Evolutionary conservation across 2,888 invertebrate genomes (phyloP).

Genomic region (Agonopterix arenella): DNA sequence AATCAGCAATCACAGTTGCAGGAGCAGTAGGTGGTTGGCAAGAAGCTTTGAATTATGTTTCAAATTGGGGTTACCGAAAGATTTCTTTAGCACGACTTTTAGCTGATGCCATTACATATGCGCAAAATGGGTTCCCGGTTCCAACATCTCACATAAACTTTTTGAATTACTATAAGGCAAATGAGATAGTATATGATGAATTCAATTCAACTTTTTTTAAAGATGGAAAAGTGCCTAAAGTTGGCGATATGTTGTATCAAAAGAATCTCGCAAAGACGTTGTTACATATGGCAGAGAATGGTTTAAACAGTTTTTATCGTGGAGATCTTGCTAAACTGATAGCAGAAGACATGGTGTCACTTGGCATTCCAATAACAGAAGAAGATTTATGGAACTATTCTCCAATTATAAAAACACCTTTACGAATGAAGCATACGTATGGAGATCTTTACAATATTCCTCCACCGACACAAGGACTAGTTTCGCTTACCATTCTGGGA

Average conservation of each 20-base stretch:
- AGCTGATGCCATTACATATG: constrained; percentile 55
- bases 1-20: constrained; percentile 55
- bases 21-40: constrained; percentile 64
- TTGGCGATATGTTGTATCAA: constrained; percentile 47
- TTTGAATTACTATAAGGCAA: not conserved
- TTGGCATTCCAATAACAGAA: constrained; percentile 55
- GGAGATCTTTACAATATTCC: constrained; percentile 56
- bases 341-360: constrained; percentile 40
- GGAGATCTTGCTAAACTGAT: constrained; percentile 52
- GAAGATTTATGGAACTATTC: constrained; percentile 49
- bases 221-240: constrained; percentile 33
- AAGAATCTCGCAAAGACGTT: constrained; percentile 49
- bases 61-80: constrained; percentile 51
- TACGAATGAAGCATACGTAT: constrained; percentile 41
- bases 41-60: constrained; percentile 55
- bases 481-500: constrained; percentile 52
- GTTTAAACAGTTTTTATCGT: constrained; percentile 53
- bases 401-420: constrained; percentile 44
- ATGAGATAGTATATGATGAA: constrained; percentile 8
- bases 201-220: constrained; percentile 40
- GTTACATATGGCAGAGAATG: constrained; percentile 39
- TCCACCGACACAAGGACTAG: constrained; percentile 64
- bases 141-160: constrained; percentile 28
- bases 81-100: constrained; percentile 41
- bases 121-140: constrained; percentile 53